Evolutionary conservation across 2,797 vertebrate species (phyloP), one percentile per base, ranked within the genome.

Genomic region (Hipposideros larvatus): DNA sequence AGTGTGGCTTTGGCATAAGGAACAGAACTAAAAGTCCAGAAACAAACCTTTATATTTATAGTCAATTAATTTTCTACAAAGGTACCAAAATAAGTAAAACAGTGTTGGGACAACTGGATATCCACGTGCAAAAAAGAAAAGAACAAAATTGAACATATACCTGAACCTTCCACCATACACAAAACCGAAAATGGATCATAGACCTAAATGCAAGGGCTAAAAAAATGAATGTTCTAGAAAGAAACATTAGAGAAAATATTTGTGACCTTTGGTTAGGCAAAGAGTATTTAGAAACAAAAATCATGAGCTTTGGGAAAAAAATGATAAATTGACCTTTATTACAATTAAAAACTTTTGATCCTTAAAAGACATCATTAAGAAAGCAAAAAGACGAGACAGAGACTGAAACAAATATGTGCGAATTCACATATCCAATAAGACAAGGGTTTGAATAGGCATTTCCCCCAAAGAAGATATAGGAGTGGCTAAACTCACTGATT

Each of bases 211-310:
- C 43, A 82, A 75, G 21, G 16, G 16, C 13, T 73, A 80, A 57
- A 61, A 48, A 28, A 87, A 73, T 21, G 57, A 43, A 90, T 63
- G 24, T 34, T 71, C 61, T 68, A 87, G 24, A 59, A 68, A 91
- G 46, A 95, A 86, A 87, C 24, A 82, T 0, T 8, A 2, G 28
- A 63, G 37, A 73, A 71, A 93, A 28, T 43, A 53, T 91, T 57
- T 55, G 43, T 48, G 15, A 77, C n/a, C 53, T 90, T 57, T 79
- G n/a, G 66, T 70, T 43, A 77, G 53, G 0, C 14, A 84, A 68
- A 74, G 26, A 84, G 41, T 92, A 93, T 86, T 87, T 79, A 79
- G 31, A 74, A 90, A 88, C 43, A 70, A 91, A 78, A 75, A 59
- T 66, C 24, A 5, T 59, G 13, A 93, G 7, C 16, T 80, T 61